phyloP scores from a whole-genome alignment of 2,797 vertebrate genomes.

The Coluber constrictor region DNA sequence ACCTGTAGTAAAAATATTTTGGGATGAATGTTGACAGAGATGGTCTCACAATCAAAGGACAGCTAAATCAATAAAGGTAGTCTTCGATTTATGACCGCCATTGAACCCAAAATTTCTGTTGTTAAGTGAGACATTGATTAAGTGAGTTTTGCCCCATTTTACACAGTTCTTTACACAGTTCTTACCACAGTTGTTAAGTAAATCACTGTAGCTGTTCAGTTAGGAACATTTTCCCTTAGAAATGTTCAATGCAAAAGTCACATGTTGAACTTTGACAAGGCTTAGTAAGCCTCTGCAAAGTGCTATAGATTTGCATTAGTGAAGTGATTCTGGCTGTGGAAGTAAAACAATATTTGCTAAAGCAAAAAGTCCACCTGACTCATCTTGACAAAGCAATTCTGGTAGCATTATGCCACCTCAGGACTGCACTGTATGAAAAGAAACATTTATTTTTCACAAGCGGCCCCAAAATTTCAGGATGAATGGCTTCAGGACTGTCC shows the following conservation, averaged over 20 bases:
- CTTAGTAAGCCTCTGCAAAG: background rate
- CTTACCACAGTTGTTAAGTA: background rate
- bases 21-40: background rate
- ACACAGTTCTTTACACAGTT: too few species aligned
- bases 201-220: background rate
- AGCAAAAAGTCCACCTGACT: background rate
- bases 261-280: background rate
- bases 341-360: background rate
- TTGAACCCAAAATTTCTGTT: background rate
- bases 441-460: background rate
- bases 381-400: background rate
- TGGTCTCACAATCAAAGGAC: background rate
- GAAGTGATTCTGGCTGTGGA: background rate
- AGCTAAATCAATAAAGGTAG: background rate
- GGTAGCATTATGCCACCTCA: background rate
- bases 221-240: background rate
- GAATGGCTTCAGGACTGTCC: background rate
- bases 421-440: background rate
- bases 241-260: background rate
- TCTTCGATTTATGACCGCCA: background rate
- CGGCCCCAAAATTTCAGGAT: background rate
- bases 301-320: background rate
- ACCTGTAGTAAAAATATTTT: background rate
- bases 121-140: background rate
- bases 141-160: too few species aligned